These are phyloP conservation scores for Limnodromus scolopaceus DNA, from an alignment of 2,797 vertebrate species.

Conservation along the genomic window DNA sequence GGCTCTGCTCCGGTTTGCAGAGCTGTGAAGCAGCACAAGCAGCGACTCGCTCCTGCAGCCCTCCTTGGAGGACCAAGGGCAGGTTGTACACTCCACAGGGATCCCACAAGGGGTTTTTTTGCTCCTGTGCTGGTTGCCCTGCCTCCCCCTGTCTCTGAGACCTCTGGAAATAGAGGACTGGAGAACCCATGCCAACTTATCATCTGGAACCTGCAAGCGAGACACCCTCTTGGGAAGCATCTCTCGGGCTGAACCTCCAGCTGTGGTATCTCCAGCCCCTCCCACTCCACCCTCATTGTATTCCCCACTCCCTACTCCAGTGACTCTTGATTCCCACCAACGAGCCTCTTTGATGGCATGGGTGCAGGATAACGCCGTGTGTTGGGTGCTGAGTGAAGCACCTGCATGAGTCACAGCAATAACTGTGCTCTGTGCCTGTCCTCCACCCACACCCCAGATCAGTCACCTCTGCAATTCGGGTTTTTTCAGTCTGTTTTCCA, in stretches of 20 bases:
- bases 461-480: not conserved
- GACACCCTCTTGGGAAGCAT: not conserved
- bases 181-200: not conserved
- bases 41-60: rapidly evolving
- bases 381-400: not conserved
- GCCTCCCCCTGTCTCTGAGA: not conserved
- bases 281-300: no score
- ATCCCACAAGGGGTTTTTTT: not conserved
- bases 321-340: rapidly evolving
- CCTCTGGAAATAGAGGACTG: not conserved
- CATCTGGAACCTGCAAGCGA: not conserved
- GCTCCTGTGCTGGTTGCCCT: rapidly evolving
- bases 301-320: not conserved
- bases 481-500: not conserved
- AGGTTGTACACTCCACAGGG: not conserved
- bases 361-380: rapidly evolving
- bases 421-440: not conserved
- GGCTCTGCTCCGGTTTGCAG: rapidly evolving
- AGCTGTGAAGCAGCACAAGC: not conserved
- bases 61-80: not conserved
- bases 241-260: not conserved
- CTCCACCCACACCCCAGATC: not conserved
- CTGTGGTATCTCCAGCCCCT: not conserved
- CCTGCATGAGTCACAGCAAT: not conserved
- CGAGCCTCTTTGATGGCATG: not conserved